Evolutionary conservation across 2,797 vertebrate genomes (phyloP).

Genomic region (Tokudaia tokunoshimensis): DNA sequence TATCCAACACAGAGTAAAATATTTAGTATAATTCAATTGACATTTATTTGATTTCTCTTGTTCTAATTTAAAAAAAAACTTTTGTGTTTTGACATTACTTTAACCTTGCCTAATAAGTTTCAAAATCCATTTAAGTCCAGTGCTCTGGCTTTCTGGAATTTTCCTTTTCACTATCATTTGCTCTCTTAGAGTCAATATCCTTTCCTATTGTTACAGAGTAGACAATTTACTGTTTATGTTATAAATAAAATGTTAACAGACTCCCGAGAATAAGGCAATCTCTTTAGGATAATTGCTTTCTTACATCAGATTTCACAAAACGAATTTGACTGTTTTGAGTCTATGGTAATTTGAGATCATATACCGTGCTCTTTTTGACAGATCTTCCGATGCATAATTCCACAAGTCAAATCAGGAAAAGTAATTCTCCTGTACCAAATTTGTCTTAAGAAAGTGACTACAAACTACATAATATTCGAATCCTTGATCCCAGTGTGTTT

Average conservation of each 20-base stretch:
- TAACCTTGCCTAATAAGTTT: neutral
- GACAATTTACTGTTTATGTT: neutral
- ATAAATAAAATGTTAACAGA: conserved; percentile 10
- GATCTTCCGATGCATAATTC: neutral
- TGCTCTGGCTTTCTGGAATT: neutral
- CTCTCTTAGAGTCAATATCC: neutral
- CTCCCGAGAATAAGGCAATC: neutral
- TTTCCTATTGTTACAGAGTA: neutral
- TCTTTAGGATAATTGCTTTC: neutral
- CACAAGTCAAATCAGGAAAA: neutral
- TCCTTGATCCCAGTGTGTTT: neutral
- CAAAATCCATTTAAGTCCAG: neutral
- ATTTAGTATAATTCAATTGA: neutral
- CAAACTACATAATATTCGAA: neutral
- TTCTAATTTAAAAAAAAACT: neutral
- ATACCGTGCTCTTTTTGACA: neutral
- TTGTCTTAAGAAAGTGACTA: neutral
- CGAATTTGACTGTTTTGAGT: neutral
- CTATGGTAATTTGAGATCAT: neutral
- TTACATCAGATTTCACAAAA: conserved; percentile 22
- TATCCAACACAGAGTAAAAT: neutral
- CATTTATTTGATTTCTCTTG: neutral
- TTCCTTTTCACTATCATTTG: neutral
- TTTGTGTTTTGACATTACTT: conserved; percentile 1
- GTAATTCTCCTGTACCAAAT: neutral